Percentiles rank a stretch among this genome's conserved stretches.
Conservation (phyloP, 1,140 invertebrate genomes). For the Drosophila insularis region DNA sequence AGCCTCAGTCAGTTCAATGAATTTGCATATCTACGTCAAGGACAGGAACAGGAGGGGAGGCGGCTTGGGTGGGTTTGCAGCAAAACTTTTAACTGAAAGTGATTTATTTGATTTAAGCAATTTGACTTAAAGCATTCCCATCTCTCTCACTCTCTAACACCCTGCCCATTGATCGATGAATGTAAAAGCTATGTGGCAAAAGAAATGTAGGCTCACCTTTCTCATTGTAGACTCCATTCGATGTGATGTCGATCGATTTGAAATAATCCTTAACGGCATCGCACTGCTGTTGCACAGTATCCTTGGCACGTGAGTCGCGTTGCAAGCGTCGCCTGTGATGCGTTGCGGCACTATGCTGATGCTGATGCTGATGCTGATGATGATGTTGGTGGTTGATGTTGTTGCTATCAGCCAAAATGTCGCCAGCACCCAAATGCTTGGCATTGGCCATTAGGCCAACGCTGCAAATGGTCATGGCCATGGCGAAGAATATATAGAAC, state of each 20-base stretch:
- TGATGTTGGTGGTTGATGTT: conserved; percentile 12
- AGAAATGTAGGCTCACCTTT: conserved; percentile 58
- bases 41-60: not conserved
- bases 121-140: too few species aligned
- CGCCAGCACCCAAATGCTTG: conserved; percentile 55
- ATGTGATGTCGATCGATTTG: conserved; percentile 74
- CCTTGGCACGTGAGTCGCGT: conserved; percentile 73
- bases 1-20: conserved; percentile 57
- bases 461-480: conserved; percentile 56
- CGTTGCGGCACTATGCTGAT: conserved; percentile 64
- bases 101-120: conserved; percentile 56
- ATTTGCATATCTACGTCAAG: conserved; percentile 60
- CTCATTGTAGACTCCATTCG: conserved; percentile 68
- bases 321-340: conserved; percentile 72
- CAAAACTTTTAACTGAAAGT: conserved; percentile 39
- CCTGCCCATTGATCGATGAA: too few species aligned
- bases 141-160: too few species aligned
- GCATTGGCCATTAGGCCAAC: conserved; percentile 32
- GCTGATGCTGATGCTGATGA: conserved; percentile 51
- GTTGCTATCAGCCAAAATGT: conserved; percentile 23
- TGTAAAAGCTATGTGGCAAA: too few species aligned
- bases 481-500: conserved; percentile 50
- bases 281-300: conserved; percentile 65
- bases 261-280: conserved; percentile 72
- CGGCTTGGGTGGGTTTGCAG: conserved; percentile 8